Conservation (phyloP, 2,797 vertebrate species). For the Malacoraja senta region DNA sequence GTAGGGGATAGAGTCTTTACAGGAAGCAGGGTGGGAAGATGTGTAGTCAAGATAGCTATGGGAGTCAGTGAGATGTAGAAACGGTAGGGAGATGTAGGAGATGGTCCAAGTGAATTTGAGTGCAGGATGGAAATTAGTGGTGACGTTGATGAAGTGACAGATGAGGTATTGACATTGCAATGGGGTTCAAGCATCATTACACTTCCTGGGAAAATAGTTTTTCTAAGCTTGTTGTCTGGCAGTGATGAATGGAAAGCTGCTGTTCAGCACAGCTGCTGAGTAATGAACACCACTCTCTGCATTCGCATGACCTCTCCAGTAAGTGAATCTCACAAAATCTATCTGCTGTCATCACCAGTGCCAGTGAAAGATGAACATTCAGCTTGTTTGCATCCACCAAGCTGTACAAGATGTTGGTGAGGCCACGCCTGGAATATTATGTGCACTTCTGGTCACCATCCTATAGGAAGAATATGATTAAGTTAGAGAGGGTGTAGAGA, state of each 20-base stretch:
- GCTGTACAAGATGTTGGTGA: not conserved
- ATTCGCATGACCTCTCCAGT: not conserved
- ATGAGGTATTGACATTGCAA: not conserved
- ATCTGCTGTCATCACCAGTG: not conserved
- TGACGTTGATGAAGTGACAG: not conserved
- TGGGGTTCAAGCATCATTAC: not conserved
- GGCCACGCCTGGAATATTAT: too few relatives aligned
- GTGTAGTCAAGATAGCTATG: too few relatives aligned
- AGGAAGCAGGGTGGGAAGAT: too few relatives aligned
- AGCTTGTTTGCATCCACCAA: not conserved
- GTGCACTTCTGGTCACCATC: not conserved
- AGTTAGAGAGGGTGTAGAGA: too few relatives aligned
- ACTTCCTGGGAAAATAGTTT: slow-evolving; percentile 1
- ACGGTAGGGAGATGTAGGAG: too few relatives aligned
- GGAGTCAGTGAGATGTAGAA: too few relatives aligned
- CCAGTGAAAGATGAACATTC: not conserved
- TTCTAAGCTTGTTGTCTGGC: not conserved
- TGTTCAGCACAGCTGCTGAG: not conserved
- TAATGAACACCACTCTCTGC: not conserved
- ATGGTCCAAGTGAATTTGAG: too few relatives aligned
- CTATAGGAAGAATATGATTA: too few relatives aligned
- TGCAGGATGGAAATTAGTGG: too few relatives aligned
- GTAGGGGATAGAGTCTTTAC: too few relatives aligned
- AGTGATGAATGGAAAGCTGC: not conserved
- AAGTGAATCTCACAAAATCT: not conserved